phyloP scores from a whole-genome alignment of 2,888 invertebrate genomes.

The Aphrophora alni region DNA sequence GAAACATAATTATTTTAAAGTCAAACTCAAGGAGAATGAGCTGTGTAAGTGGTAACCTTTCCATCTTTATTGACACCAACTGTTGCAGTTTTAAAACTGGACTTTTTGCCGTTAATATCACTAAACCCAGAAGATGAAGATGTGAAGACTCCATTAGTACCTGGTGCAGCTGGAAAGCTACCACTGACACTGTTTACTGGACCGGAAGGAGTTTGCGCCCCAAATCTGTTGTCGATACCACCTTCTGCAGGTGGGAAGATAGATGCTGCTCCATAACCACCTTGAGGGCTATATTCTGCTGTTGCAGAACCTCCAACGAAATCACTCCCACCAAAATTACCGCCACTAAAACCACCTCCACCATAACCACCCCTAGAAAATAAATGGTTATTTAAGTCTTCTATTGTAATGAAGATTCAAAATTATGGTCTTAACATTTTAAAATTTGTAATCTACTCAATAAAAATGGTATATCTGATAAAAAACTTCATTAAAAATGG shows the following conservation, averaged over 20 bases:
- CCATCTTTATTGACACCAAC: slow-evolving; percentile 78
- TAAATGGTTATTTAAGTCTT: no score
- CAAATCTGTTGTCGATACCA: slow-evolving; percentile 40
- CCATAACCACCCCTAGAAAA: no score
- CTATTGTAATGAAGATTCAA: no score
- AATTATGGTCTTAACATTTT: no score
- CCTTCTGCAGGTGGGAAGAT: slow-evolving; percentile 40
- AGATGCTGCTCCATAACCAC: slow-evolving; percentile 44
- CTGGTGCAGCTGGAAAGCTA: slow-evolving; percentile 44
- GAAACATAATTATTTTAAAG: not conserved
- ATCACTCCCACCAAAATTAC: not conserved
- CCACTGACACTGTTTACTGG: slow-evolving; percentile 34
- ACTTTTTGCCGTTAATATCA: slow-evolving; percentile 66
- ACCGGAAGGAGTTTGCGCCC: not conserved
- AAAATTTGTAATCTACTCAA: no score
- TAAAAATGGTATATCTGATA: no score
- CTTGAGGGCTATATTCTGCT: slow-evolving; percentile 39
- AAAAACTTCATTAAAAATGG: no score
- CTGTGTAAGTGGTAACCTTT: slow-evolving; percentile 67
- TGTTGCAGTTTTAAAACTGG: slow-evolving; percentile 64
- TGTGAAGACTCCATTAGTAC: slow-evolving; percentile 65
- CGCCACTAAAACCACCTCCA: not conserved
- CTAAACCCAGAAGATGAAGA: slow-evolving; percentile 67
- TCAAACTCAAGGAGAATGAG: slow-evolving; percentile 57
- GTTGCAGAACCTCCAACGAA: slow-evolving; percentile 29